Evolutionary conservation across 2,888 invertebrate species (phyloP), one percentile per base, ranked within the genome.

Genomic region (Acleris cristana): DNA sequence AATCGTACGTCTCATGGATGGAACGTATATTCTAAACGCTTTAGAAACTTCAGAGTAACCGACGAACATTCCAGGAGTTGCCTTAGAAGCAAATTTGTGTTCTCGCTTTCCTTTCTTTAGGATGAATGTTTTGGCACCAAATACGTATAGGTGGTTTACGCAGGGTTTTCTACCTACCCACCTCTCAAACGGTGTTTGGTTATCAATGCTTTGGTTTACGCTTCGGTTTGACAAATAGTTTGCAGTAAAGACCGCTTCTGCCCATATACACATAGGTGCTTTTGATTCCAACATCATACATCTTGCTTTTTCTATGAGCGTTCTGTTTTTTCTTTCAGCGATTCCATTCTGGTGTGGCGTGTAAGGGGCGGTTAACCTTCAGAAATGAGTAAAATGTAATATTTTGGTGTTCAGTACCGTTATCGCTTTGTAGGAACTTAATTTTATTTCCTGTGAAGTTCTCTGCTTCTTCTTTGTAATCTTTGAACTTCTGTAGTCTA

Each of bases 111-210:
- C 54, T 54, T 54, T 54, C 34, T 30, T 54, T 54, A 54, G 34
- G 54, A 54, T 30, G 10, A 54, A 54, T 18, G 56, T 40, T 19
- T 44, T 56, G 12, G 40, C 40, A 40, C 40, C 40, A 40, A 40
- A 40, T 40, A 40, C 40, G 12, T 40, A 40, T 3, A 40, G 56
- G 21, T 56, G 56, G 19, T 40, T 18, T 19, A 44, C 7, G 21
- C 44, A 56, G 19, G 56, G 56, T n/a, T 54, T 54, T 18, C 54
- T n/a, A 30, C 54, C 54, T 34, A 54, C 34, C 54, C 54, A 54
- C 10, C 34, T 30, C 14, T 54, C 54, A 18, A 54, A 54, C 7
- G 54, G 34, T 16, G 54, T 54, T 34, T 54, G 34, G 18, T 18
- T 34, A 8, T 54, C 54, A 30, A 54, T 54, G 18, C 18, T 54